Percentiles rank a stretch among this genome's conserved stretches.
These are phyloP conservation scores for Galeopterus variegatus DNA, from an alignment of 2,113 vertebrate species.

Conservation along the genomic window DNA sequence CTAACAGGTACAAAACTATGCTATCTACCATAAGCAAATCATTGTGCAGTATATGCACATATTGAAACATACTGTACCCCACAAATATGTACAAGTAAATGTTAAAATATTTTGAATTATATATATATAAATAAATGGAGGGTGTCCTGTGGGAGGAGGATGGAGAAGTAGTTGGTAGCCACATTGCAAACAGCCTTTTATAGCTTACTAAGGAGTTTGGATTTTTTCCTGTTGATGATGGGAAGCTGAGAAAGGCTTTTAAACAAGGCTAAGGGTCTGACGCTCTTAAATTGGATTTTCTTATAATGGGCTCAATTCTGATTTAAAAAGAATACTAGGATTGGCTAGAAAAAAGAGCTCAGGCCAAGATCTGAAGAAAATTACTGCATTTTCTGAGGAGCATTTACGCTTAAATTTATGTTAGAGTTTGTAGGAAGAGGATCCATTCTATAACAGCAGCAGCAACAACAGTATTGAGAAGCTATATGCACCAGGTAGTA, in stretches of 20 bases:
- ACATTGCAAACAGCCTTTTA: background rate
- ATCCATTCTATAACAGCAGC: background rate
- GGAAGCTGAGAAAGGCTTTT: background rate
- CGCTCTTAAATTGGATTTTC: constrained; percentile 55
- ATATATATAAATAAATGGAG: background rate
- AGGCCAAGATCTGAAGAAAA: constrained; percentile 7
- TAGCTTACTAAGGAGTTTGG: background rate
- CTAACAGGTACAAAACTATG: too few relatives aligned
- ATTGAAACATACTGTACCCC: too few relatives aligned
- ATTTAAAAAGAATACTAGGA: background rate
- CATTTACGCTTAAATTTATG: background rate
- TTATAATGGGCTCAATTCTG: constrained; percentile 40
- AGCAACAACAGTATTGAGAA: background rate
- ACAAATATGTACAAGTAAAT: too few relatives aligned
- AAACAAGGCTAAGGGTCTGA: background rate
- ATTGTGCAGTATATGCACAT: too few relatives aligned
- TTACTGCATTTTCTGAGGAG: background rate
- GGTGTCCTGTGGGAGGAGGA: background rate
- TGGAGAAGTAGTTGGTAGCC: background rate
- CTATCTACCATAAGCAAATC: too few relatives aligned
- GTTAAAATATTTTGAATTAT: too few relatives aligned
- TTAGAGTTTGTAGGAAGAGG: background rate
- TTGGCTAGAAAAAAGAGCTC: constrained; percentile 24
- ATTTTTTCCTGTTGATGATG: background rate
- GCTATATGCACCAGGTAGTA: background rate